Evolutionary conservation across 2,797 vertebrate species (phyloP).

Genomic region (Gymnothorax reevesii): DNA sequence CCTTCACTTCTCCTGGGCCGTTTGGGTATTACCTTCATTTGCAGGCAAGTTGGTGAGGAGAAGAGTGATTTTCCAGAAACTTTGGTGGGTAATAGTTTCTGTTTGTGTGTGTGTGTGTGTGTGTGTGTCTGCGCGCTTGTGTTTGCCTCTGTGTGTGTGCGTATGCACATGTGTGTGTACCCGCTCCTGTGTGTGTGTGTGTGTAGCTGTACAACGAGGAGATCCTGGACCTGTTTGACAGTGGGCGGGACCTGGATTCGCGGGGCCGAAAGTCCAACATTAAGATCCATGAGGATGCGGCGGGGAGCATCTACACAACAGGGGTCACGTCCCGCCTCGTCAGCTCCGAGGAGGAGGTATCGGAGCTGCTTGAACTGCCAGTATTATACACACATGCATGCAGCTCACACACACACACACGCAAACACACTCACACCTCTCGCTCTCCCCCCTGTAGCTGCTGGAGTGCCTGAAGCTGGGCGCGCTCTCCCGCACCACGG

Average conservation of each 20-base stretch:
- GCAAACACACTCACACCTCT: too few species aligned
- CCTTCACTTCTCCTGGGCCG: too few species aligned
- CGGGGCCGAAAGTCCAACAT: constrained; percentile 91
- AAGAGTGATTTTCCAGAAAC: not conserved
- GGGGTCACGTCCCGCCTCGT: constrained; percentile 91
- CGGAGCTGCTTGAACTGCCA: not conserved
- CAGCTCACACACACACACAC: not conserved
- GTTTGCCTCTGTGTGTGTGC: constrained; percentile 16
- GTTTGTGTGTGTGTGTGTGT: not conserved
- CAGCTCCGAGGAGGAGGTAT: constrained; percentile 87
- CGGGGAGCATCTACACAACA: constrained; percentile 87
- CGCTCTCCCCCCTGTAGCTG: constrained; percentile 66
- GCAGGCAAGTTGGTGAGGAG: too few species aligned
- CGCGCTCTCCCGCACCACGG: constrained; percentile 92
- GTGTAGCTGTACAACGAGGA: constrained; percentile 94
- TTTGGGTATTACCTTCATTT: too few species aligned
- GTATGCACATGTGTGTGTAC: not conserved
- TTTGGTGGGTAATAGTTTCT: not conserved
- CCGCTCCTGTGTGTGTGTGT: not conserved
- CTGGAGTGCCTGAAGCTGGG: constrained; percentile 93
- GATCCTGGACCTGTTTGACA: constrained; percentile 94
- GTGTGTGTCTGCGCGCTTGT: not conserved
- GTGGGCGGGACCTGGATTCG: constrained; percentile 79
- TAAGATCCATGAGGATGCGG: constrained; percentile 91
- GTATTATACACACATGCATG: too few species aligned